Conservation (phyloP, 2,113 vertebrate species). For the Silurus glanis region DNA sequence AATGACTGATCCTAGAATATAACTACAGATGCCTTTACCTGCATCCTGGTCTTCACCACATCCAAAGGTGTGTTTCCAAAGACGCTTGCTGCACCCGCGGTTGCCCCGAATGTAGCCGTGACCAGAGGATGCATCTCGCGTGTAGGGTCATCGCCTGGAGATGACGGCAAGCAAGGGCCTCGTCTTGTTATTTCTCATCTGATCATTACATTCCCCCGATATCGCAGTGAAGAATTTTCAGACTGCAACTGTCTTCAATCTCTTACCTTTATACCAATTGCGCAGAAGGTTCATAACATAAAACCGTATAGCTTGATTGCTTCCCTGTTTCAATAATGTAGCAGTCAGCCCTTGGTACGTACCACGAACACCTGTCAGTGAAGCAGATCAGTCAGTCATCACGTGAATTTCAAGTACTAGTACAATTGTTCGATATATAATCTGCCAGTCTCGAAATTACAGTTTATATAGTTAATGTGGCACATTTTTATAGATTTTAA, state of each 20-base stretch:
- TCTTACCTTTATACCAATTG: slow-evolving; percentile 80
- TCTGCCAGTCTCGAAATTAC: not conserved
- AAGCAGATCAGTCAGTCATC: slow-evolving; percentile 13
- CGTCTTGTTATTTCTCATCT: not conserved
- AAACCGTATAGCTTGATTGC: slow-evolving; percentile 79
- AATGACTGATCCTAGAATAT: not conserved
- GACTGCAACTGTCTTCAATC: not conserved
- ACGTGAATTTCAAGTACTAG: not conserved
- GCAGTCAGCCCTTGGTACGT: slow-evolving; percentile 79
- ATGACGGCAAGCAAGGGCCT: not conserved
- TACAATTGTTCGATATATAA: not conserved
- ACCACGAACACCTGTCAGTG: slow-evolving; percentile 71
- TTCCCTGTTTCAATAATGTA: slow-evolving; percentile 77
- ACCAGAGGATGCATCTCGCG: slow-evolving; percentile 75
- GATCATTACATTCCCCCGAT: not conserved
- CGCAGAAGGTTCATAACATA: slow-evolving; percentile 77
- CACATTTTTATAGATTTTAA: not conserved
- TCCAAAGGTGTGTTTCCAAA: slow-evolving; percentile 82
- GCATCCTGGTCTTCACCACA: slow-evolving; percentile 82
- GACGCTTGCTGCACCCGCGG: slow-evolving; percentile 78
- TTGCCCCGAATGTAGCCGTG: slow-evolving; percentile 76
- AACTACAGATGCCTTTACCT: slow-evolving; percentile 60
- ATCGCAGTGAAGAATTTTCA: not conserved
- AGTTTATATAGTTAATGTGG: not conserved
- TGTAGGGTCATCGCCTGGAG: slow-evolving; percentile 72